Base-by-base conservation (phyloP, 2,888 invertebrate species). In the Pyrocoelia pectoralis region DNA sequence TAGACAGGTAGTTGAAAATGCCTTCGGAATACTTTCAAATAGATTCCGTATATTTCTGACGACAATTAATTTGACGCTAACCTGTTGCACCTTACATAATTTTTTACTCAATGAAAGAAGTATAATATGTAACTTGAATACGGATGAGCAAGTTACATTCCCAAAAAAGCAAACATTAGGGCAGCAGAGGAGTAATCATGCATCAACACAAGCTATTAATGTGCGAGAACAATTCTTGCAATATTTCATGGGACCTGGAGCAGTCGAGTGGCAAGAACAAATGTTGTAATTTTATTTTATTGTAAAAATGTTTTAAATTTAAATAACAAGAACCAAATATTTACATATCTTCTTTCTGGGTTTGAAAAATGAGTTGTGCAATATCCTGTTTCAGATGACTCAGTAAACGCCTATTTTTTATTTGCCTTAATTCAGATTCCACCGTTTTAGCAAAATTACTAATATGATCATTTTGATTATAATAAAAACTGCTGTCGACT, bases 11-110 rank as follows among this genome's bases (percentile, higher is more conserved):
- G 38, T 52, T 1, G 52, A 52, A 33, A 52, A 52, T 28, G 52
- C 29, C 2, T 52, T 52, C 15, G 52, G 52, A 2, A 14, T 52
- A 12, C 3, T 33, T 2, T 1, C 33, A 2, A 33, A 33, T 33
- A 1, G 52, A 4, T 52, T 52, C 15, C 4, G 52, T 29, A n/a
- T 52, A 9, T 52, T 52, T 14, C 17, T 28, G 1, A 52, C 52
- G 1, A 14, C 14, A 33, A 52, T 52, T 12, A 29, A 33, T 52
- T 12, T 52, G 52, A 28, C 28, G 10, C 1, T 52, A 33, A 33
- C 15, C 10, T 13, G 3, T 33, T 29, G 29, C 33, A 33, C 28
- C 1, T 52, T 52, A 24, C 52, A 33, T 10, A 52, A 52, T 52
- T 52, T 33, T 33, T n/a, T 52, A 50, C 13, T 50, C 1, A 13